Base-by-base conservation (phyloP, 2,888 invertebrate species). In the Ennomos erosarius region DNA sequence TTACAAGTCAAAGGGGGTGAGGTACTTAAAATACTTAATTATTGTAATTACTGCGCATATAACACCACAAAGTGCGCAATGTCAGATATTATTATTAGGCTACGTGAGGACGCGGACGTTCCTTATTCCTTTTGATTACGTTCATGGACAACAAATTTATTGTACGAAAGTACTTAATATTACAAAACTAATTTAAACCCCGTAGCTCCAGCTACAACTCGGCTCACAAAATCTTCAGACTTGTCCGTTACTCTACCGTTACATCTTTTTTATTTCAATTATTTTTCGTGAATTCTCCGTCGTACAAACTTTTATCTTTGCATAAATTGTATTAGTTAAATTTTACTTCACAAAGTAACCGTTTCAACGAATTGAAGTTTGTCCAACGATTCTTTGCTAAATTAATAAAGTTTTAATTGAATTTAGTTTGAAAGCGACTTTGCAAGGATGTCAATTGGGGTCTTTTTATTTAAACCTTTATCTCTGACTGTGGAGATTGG, bases 371-470 rank as follows among this genome's bases (percentile, higher is more conserved):
- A 83, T 84, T 79, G 76, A 80, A 85, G 79, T 82, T 79, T 76
- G 81, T 81, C 81, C 77, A 79, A 73, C 79, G 81, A 84, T 86
- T 86, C 87, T 85, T 85, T 83, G 82, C 80, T 79, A 87, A 88
- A 90, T 90, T 87, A 89, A 88, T 90, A 88, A 90, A 91, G 87
- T 87, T 91, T 91, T 89, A 91, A 90, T 90, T 88, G 87, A 88
- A 90, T 89, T 81, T 79, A 75, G 84, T 81, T 64, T 76, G 73
- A 78, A 82, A 85, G 84, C 78, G 84, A 86, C 84, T 85, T 85
- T 82, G 71, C 76, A 74, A 70, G 65, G 79, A 82, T 84, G 82
- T 81, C 79, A 80, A 79, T 75, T 74, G 54, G 64, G 67, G 73
- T 76, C 65, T 73, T 73, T 74, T 65, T 68, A 71, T 62, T 65